These are phyloP conservation scores for Thunnus albacares DNA, from an alignment of 2,797 vertebrate genomes.

Conservation along the genomic window DNA sequence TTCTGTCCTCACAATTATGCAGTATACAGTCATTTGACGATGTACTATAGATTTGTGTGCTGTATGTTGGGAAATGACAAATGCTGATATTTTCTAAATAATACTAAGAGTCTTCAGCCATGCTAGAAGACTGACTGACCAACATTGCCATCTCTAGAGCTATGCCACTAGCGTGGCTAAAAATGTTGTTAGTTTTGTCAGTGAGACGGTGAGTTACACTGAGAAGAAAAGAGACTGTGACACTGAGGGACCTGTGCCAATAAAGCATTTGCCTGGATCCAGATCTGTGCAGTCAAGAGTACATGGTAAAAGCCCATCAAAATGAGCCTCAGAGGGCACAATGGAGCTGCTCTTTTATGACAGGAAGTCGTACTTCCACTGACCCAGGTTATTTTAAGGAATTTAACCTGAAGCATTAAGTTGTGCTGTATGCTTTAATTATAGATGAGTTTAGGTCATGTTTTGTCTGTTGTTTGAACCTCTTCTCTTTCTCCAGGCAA, in stretches of 20 bases:
- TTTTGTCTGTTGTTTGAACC: constrained; percentile 38
- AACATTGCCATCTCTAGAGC: neutral
- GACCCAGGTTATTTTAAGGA: constrained; percentile 47
- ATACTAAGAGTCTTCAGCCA: too few relatives aligned
- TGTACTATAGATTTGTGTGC: neutral
- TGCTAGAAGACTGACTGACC: too few relatives aligned
- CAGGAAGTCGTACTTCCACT: constrained; percentile 22
- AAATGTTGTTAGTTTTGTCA: constrained; percentile 8
- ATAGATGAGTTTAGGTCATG: constrained; percentile 23
- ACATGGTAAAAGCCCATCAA: constrained; percentile 25
- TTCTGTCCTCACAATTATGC: neutral
- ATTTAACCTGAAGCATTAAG: constrained; percentile 21
- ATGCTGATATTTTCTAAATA: too few relatives aligned
- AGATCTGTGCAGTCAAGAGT: constrained; percentile 14
- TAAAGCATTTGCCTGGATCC: constrained; percentile 13
- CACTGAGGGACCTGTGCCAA: constrained; percentile 5
- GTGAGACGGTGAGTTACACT: neutral
- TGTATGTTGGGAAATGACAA: neutral
- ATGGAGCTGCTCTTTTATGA: constrained; percentile 40
- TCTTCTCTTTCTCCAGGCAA: constrained; percentile 84
- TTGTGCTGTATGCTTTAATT: constrained; percentile 25
- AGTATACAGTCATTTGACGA: neutral
- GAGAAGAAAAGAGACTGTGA: neutral
- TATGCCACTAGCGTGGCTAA: neutral
- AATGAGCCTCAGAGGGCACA: constrained; percentile 18